These are phyloP conservation scores for Corythornis madagascariensis DNA, from an alignment of 2,113 vertebrate genomes.

Conservation along the genomic window DNA sequence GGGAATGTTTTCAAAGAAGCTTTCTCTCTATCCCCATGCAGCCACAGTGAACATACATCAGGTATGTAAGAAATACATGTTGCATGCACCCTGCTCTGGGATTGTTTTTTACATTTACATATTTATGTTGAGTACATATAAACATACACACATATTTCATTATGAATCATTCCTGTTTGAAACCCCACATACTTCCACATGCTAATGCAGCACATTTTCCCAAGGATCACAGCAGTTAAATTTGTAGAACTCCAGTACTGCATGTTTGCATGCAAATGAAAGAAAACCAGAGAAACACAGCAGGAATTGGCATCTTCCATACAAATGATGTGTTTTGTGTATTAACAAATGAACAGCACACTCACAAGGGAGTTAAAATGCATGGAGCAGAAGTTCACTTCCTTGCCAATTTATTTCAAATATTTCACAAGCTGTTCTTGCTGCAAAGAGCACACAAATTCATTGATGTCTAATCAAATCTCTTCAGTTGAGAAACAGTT, in stretches of 20 bases:
- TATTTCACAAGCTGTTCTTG: constrained; percentile 38
- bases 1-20: background rate
- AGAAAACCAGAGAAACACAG: constrained; percentile 50
- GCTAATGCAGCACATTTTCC: background rate
- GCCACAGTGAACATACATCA: background rate
- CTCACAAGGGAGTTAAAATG: constrained; percentile 5
- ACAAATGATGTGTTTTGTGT: constrained; percentile 2
- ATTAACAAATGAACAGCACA: constrained; percentile 53
- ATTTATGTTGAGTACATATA: background rate
- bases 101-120: background rate
- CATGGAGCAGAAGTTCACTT: constrained; percentile 37
- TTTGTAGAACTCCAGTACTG: background rate
- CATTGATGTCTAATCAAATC: background rate
- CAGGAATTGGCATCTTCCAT: constrained; percentile 35
- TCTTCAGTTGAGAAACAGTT: background rate
- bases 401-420: constrained; percentile 46
- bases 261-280: constrained; percentile 36
- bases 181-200: background rate
- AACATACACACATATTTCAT: background rate
- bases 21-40: background rate
- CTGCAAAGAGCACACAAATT: background rate
- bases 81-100: background rate
- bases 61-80: background rate
- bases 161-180: background rate
- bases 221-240: constrained; percentile 26